A percentile compares a stretch with the other conserved stretches of the same genome.
Evolutionary conservation across 2,797 vertebrate genomes (phyloP).

Genomic region (Sebastiscus albofasciatus): DNA sequence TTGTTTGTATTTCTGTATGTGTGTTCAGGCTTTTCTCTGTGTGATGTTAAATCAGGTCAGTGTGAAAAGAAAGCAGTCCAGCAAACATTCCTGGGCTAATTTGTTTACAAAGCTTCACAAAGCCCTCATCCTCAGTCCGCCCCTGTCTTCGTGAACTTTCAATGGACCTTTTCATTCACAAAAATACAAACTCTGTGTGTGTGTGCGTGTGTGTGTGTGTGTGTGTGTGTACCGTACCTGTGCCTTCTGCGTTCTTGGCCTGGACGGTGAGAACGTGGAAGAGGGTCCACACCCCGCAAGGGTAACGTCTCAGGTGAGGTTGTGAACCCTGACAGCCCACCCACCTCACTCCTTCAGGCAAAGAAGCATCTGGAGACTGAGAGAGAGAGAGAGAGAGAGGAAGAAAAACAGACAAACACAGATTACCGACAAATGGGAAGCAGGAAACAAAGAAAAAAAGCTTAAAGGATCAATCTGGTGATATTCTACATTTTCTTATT

Average conservation of each 20-base stretch:
- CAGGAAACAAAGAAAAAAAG: background rate
- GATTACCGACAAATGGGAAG: background rate
- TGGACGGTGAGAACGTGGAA: conserved; percentile 93
- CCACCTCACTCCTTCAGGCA: conserved; percentile 86
- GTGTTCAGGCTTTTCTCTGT: background rate
- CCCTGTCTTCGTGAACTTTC: conserved; percentile 5
- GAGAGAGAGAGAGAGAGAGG: conserved; percentile 11
- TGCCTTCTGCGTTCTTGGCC: conserved; percentile 51
- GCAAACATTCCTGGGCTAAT: conserved; percentile 55
- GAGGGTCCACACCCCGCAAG: conserved; percentile 92
- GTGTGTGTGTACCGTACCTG: conserved; percentile 62
- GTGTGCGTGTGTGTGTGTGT: conserved; percentile 32
- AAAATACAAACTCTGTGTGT: background rate
- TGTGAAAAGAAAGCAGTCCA: background rate
- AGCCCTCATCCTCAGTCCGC: conserved; percentile 18
- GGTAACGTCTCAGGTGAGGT: conserved; percentile 87
- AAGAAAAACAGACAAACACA: conserved; percentile 18
- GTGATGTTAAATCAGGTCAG: conserved; percentile 16
- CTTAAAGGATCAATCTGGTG: background rate
- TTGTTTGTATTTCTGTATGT: background rate
- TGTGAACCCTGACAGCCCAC: conserved; percentile 92
- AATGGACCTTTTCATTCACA: conserved; percentile 20
- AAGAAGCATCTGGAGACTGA: conserved; percentile 74
- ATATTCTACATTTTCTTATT: background rate
- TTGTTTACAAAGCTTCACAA: conserved; percentile 53